These are phyloP conservation scores for Eriosoma lanigerum DNA, from an alignment of 1,140 invertebrate species.

Conservation along the genomic window DNA sequence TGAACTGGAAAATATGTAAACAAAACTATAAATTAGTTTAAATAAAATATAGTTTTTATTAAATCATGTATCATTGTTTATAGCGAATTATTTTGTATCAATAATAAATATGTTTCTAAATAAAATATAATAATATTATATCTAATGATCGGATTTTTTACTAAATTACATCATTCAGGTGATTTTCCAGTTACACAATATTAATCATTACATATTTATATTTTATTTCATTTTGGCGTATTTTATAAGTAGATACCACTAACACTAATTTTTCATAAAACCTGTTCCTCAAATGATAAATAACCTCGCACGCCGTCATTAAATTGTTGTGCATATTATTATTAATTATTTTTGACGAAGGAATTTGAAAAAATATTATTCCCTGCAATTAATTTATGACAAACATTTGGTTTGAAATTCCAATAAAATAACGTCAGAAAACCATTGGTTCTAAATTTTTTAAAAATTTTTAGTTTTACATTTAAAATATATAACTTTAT, in stretches of 20 bases:
- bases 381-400: not conserved
- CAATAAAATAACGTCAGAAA: not conserved
- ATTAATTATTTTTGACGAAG: not conserved
- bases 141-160: not conserved
- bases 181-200: not conserved
- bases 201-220: not conserved
- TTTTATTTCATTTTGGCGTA: not conserved
- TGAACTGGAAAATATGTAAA: not conserved
- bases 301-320: not conserved
- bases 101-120: not conserved
- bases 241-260: not conserved
- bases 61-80: too few species aligned
- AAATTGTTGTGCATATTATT: not conserved
- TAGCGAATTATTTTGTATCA: too few species aligned
- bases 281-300: slow-evolving; percentile 14
- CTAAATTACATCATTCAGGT: not conserved
- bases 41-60: not conserved
- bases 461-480: too few species aligned
- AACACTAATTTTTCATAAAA: slow-evolving; percentile 4
- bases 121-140: not conserved
- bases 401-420: not conserved
- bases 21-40: not conserved
- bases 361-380: not conserved
- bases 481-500: not conserved
- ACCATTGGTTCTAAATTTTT: too few species aligned